These are phyloP conservation scores for Nipponia nippon DNA, from an alignment of 2,113 vertebrate species.

Conservation along the genomic window DNA sequence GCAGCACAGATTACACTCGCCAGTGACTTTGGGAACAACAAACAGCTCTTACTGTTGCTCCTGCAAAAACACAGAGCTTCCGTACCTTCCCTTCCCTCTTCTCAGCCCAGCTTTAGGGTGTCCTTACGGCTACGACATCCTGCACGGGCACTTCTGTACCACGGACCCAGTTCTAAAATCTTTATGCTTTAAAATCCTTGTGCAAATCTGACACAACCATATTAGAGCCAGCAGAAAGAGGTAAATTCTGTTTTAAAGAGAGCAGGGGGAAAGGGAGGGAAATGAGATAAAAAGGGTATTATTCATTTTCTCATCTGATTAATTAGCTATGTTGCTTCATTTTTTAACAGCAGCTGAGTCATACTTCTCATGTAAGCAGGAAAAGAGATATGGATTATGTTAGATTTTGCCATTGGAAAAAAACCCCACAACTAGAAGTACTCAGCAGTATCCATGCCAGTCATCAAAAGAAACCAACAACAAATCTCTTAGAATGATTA, in stretches of 20 bases:
- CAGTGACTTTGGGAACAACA: neutral
- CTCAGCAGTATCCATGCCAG: neutral
- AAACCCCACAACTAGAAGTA: neutral
- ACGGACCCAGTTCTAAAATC: neutral
- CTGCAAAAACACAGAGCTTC: neutral
- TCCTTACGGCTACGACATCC: fast-evolving
- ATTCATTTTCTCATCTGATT: neutral
- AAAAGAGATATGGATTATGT: neutral
- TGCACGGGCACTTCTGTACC: neutral
- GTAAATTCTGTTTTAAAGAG: neutral
- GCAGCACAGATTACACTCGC: neutral
- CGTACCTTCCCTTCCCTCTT: neutral
- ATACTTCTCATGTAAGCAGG: neutral
- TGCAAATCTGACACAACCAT: neutral
- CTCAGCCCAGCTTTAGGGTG: fast-evolving
- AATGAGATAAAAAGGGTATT: neutral
- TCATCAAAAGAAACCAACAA: conserved; percentile 29
- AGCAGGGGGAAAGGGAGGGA: neutral
- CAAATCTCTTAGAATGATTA: neutral
- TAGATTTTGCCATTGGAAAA: neutral
- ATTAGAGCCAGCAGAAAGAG: neutral
- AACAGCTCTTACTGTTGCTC: neutral
- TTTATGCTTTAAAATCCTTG: neutral
- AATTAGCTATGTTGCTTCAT: neutral
- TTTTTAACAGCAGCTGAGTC: neutral